Base-by-base conservation (phyloP, 2,797 vertebrate genomes). In the Sphaeramia orbicularis region DNA sequence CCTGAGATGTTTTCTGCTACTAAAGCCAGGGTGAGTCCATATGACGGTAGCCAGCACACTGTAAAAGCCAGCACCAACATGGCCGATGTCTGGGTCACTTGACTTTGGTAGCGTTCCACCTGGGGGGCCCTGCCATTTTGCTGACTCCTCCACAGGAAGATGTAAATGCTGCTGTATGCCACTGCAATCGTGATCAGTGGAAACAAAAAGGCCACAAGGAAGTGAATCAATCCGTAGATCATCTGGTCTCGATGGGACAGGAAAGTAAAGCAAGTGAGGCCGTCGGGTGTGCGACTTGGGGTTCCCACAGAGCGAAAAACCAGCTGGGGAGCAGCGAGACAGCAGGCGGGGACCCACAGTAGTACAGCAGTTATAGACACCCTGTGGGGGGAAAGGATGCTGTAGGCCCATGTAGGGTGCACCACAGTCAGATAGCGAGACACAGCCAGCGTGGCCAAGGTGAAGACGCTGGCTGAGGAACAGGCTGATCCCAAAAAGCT, bases 1-100 rank as follows among this genome's bases (percentile, higher is more conserved):
- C 41, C 47, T 7, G 1, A 38, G 4, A 73, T 8, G 7, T 41
- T 73, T 16, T 71, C 69, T 18, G 85, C 87, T 0, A 93, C 75
- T 44, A 91, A 86, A 57, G 86, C 84, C 85, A 94, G 94, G 94
- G 95, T 94, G 51, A 95, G 85, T 4, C 58, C 73, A 6, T 95
- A 95, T 48, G 95, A 92, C 30, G 94, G 94, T 68, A 95, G 80
- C 94, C 95, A 95, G 73, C 94, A 92, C 21, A 94, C 27, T 5
- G 93, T 94, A 65, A 95, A 95, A 43, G 93, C 80, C 21, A 93
- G 41, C 10, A 95, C 94, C 56, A 95, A 84, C 41, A 95, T 83
- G 10, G 93, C 92, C 3, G 92, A 93, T 0, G 93, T 94, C 68
- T 92, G 91, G 13, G 93, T 95, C 61, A 95, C 93, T 82, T 94